Evolutionary conservation across 2,797 vertebrate species (phyloP).

Genomic region (Lepus townsendii): DNA sequence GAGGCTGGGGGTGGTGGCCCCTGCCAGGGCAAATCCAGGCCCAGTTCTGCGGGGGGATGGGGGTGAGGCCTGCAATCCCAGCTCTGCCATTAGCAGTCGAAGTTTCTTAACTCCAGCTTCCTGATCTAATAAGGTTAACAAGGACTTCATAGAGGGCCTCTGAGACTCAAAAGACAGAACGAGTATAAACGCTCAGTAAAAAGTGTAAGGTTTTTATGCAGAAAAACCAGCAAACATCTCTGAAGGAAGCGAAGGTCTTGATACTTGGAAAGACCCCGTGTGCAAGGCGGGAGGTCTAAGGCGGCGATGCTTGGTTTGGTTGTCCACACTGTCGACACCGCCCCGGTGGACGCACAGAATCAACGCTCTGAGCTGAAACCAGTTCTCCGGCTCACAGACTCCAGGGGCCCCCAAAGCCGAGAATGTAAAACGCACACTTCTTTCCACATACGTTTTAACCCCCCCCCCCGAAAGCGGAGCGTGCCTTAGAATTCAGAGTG

Average conservation of each 20-base stretch:
- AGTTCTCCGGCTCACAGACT: background rate
- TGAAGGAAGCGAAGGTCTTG: background rate
- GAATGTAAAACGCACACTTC: background rate
- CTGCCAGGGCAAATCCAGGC: background rate
- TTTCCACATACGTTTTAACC: background rate
- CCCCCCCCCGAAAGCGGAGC: background rate
- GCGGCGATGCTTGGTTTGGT: background rate
- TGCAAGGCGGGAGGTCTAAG: background rate
- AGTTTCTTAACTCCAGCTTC: background rate
- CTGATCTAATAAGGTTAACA: background rate
- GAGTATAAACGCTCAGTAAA: background rate
- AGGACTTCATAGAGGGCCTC: background rate
- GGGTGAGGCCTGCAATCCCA: background rate
- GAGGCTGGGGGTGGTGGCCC: too few species aligned
- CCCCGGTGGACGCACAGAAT: background rate
- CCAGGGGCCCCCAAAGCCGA: background rate
- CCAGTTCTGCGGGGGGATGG: background rate
- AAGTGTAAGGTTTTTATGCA: background rate
- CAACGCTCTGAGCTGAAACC: background rate
- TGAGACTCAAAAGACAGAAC: too few species aligned
- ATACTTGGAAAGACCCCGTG: background rate
- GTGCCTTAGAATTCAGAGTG: background rate
- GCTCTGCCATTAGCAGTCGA: too few species aligned
- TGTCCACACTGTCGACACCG: background rate
- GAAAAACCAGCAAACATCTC: background rate